A percentile compares a stretch with the other conserved stretches of the same genome.
These are phyloP conservation scores for Ptychadena robeensis DNA, from an alignment of 2,797 vertebrate species.

Conservation along the genomic window DNA sequence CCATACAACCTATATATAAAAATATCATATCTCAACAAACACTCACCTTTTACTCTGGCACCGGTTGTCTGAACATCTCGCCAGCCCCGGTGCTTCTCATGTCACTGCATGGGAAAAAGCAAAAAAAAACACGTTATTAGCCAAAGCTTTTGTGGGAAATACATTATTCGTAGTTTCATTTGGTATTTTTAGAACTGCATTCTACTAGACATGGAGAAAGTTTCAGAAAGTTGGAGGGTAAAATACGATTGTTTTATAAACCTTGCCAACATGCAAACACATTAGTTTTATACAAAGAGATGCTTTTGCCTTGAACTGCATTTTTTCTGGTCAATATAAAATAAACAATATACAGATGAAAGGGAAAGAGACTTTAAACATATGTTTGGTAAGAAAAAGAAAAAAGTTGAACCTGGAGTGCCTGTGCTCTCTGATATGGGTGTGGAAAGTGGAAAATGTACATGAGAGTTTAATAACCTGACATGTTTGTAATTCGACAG, in stretches of 20 bases:
- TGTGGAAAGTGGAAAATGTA: background rate
- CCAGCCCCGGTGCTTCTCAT: constrained; percentile 8
- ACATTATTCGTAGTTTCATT: background rate
- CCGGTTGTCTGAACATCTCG: background rate
- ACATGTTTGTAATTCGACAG: background rate
- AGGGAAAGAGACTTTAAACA: background rate
- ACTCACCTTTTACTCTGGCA: constrained; percentile 28
- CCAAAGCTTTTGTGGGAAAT: constrained; percentile 19
- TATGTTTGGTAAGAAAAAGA: background rate
- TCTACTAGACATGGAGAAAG: background rate
- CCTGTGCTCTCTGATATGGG: background rate
- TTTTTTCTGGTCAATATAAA: background rate
- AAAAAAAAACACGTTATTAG: background rate
- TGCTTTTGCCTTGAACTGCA: background rate
- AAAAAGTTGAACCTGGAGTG: background rate
- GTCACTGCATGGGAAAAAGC: constrained; percentile 31
- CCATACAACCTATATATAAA: background rate
- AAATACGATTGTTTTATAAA: background rate
- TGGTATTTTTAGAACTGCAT: constrained; percentile 15
- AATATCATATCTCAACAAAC: too few relatives aligned
- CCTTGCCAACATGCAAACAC: background rate
- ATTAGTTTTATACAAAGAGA: background rate
- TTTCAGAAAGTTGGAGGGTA: background rate
- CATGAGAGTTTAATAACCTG: background rate
- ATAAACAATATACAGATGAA: background rate